Conservation (phyloP, 64 coral and sea anemone genomes). For the Porites australiensis region DNA sequence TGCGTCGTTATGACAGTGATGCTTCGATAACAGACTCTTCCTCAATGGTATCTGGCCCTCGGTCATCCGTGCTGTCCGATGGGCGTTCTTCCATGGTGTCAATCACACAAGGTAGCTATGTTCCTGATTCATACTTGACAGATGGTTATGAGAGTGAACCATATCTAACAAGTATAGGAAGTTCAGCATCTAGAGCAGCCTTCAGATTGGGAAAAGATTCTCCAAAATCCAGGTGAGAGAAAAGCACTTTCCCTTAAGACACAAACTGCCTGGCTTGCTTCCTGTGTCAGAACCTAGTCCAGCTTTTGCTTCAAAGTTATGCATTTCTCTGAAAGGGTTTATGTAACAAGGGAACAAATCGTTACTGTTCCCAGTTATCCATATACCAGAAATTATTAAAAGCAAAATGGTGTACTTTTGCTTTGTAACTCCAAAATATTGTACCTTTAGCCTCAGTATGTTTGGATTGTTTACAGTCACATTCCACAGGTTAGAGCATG, state of each 20-base stretch:
- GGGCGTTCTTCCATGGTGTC: slow-evolving; percentile 88
- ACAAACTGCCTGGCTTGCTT: neutral
- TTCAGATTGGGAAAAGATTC: slow-evolving; percentile 56
- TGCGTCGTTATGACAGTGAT: slow-evolving; percentile 83
- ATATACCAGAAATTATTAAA: too few relatives aligned
- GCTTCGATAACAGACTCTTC: slow-evolving; percentile 79
- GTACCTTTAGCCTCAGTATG: too few relatives aligned
- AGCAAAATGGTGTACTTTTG: too few relatives aligned
- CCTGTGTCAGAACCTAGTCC: neutral
- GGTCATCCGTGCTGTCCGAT: slow-evolving; percentile 81
- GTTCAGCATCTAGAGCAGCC: slow-evolving; percentile 62
- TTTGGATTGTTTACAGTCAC: too few relatives aligned
- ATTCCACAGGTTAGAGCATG: too few relatives aligned
- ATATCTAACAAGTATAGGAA: slow-evolving; percentile 77
- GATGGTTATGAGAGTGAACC: slow-evolving; percentile 91
- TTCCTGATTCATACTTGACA: slow-evolving; percentile 83
- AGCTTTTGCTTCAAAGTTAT: too few relatives aligned
- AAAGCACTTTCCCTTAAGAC: neutral
- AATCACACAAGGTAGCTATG: slow-evolving; percentile 93
- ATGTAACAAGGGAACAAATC: too few relatives aligned
- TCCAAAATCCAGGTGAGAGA: slow-evolving; percentile 28
- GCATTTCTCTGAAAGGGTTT: too few relatives aligned
- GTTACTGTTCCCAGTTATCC: too few relatives aligned
- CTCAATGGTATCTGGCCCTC: slow-evolving; percentile 76
- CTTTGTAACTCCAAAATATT: too few relatives aligned